These are phyloP conservation scores for Heliconius charithonia DNA, from an alignment of 2,888 invertebrate species.

Conservation along the genomic window DNA sequence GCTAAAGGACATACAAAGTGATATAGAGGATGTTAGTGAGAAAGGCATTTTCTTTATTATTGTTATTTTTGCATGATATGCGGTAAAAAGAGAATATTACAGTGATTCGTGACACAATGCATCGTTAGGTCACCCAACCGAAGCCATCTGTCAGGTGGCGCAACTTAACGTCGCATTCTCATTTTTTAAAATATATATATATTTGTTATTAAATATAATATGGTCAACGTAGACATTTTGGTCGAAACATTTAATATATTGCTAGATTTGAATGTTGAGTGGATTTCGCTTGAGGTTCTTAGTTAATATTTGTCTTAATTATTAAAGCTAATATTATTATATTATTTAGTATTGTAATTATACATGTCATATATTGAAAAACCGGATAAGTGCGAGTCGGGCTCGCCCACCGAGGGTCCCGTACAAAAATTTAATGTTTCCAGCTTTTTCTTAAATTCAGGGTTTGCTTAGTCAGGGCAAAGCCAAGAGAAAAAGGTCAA, in stretches of 20 bases:
- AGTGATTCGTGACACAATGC: background rate
- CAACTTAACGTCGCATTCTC: background rate
- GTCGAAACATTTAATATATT: background rate
- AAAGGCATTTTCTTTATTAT: background rate
- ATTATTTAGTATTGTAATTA: background rate
- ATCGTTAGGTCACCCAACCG: too few species aligned
- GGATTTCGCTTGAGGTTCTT: background rate
- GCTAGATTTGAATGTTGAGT: background rate
- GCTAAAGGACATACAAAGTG: background rate
- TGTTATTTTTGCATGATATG: background rate
- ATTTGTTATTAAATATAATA: background rate
- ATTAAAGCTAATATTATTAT: too few species aligned
- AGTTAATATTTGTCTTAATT: too few species aligned
- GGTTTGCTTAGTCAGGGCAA: too few species aligned
- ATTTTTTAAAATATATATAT: background rate
- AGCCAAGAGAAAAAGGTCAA: too few species aligned
- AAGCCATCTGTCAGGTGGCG: background rate
- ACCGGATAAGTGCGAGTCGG: too few species aligned
- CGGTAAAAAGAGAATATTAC: too few species aligned
- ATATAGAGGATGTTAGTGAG: background rate
- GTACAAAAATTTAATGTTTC: too few species aligned
- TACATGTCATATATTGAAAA: background rate
- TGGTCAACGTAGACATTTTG: background rate
- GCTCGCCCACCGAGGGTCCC: too few species aligned
- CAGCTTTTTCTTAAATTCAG: too few species aligned